Evolutionary conservation across 2,888 invertebrate genomes (phyloP), one percentile per base, ranked within the genome.

Genomic region (Seira ritae): DNA sequence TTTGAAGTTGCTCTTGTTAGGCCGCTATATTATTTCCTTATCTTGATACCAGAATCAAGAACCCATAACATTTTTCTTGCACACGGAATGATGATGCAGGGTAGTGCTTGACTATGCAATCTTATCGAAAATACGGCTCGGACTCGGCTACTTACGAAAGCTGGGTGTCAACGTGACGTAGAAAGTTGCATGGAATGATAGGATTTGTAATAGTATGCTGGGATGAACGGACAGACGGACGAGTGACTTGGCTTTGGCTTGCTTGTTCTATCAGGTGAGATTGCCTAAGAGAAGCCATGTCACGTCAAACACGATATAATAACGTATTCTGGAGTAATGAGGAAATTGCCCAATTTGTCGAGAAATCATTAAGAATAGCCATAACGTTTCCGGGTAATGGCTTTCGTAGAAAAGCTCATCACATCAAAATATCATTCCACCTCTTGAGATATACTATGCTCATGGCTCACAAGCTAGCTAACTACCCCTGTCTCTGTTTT

Each of bases 291-390:
- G 42, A 22, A 20, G 22, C 20, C 66, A 66, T 22, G 23, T 12
- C 66, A 1, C n/a, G 68, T 4, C 24, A 68, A 68, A 23, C 69
- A 42, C 42, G 42, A 42, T 42, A n/a, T n/a, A 71, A 79, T 79
- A 80, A 80, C 68, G 80, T 68, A 73, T 74, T 74, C 72, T 37
- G 60, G 73, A 24, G 80, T 69, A 74, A 80, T 80, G 73, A 80
- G 80, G 80, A 80, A 80, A 80, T 80, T 80, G 74, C 74, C 73
- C 80, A 80, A 80, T 80, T 80, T 80, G 80, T 69, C 80, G 68
- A 74, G 42, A 73, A 72, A 80, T 80, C 80, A 80, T 80, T 80
- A 74, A 74, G 69, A 74, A 66, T 62, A 20, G 19, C 79, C 80
- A 80, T 73, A 80, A 74, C 73, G 46, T 68, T 72, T 79, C 62